Base-by-base conservation (phyloP, 2,888 invertebrate species). In the Drosophila formosana region DNA sequence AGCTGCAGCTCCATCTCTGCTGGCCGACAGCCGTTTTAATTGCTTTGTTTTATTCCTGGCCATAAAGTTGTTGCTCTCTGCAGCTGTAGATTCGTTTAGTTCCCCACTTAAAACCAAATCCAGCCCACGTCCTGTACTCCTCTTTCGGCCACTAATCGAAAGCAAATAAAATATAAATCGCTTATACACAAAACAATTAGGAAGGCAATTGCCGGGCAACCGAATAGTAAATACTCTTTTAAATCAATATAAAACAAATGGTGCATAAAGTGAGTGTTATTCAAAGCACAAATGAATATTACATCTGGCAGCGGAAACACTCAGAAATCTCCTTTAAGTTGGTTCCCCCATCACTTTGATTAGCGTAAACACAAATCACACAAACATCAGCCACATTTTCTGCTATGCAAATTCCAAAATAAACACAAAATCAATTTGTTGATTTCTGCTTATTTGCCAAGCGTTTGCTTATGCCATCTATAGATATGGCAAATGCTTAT, bases 1-100 rank as follows among this genome's bases (percentile, higher is more conserved):
- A n/a, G 37, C 23, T 57, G 26, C 57, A 56, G 9, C 66, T 72
- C 64, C 57, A 56, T 18, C 67, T 72, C 64, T 41, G 11, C 37
- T 6, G 39, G 4, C 65, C 63, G 85, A 62, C 70, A 72, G 66
- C 61, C 65, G 65, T 85, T 85, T 88, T 82, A 88, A 88, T 88
- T 88, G 83, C 86, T 73, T 85, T 82, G 82, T 78, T 82, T 82
- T 80, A 83, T 78, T 75, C 57, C 80, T 37, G 18, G 50, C 53
- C 68, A 63, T 72, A 64, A 80, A 80, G 80, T 66, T 70, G 67
- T 64, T 63, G 63, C 51, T 13, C 30, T 51, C 32, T 64, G 41
- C 62, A 55, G 61, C 49, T 49, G 63, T 2, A 30, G 18, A 50
- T 49, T 57, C 46, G 45, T 45, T 70, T 58, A 66, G 60, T 68